A percentile compares a stretch with the other conserved stretches of the same genome.
These are phyloP conservation scores for Siniperca undulata DNA, from an alignment of 2,797 vertebrate species.

Conservation along the genomic window DNA sequence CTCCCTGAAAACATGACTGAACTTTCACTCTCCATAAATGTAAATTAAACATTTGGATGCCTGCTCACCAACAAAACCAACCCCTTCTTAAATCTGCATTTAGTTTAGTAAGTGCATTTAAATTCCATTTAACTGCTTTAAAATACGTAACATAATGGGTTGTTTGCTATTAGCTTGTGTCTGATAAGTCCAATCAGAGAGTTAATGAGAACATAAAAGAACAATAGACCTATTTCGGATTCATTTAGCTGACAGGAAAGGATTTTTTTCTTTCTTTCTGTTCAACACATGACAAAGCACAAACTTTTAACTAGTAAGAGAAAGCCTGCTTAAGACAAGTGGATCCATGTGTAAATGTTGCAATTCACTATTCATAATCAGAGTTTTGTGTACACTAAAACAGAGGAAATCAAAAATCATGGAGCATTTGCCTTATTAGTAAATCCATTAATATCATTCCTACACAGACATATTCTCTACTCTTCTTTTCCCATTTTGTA, in stretches of 20 bases:
- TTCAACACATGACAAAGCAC: not conserved
- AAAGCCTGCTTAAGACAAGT: not conserved
- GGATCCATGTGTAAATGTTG: no score
- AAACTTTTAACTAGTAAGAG: not conserved
- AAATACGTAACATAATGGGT: not conserved
- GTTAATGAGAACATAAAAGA: slow-evolving; percentile 18
- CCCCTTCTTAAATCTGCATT: not conserved
- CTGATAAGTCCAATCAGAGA: slow-evolving; percentile 13
- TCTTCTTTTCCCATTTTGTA: not conserved
- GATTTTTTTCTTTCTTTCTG: not conserved
- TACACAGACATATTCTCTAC: no score
- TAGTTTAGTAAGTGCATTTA: not conserved
- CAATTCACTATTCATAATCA: not conserved
- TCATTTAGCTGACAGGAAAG: not conserved
- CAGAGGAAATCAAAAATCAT: not conserved
- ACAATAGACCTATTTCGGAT: not conserved
- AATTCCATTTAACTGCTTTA: slow-evolving; percentile 3
- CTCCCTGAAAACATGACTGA: not conserved
- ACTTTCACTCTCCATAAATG: not conserved
- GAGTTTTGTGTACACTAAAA: not conserved
- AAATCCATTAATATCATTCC: not conserved
- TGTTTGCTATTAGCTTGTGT: slow-evolving; percentile 17
- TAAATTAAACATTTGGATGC: not conserved
- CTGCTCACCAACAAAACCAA: not conserved
- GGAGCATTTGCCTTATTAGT: not conserved